These are phyloP conservation scores for Sphecodes monilicornis DNA, from an alignment of 2,888 invertebrate genomes.

Conservation along the genomic window DNA sequence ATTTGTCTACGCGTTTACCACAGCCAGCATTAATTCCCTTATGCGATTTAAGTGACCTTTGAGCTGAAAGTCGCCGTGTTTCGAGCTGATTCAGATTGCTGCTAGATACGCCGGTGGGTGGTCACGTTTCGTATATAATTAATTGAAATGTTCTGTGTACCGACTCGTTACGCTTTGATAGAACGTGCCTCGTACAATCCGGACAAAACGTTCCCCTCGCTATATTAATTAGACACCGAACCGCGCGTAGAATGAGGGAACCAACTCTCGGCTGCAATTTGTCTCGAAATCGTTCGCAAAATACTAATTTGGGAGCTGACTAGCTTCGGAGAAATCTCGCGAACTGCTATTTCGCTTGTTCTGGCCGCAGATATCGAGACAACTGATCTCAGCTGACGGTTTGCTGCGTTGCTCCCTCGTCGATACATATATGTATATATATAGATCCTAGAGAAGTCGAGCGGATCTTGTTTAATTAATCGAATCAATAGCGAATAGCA, in stretches of 20 bases:
- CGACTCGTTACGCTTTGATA: constrained; percentile 50
- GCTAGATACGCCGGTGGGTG: constrained; percentile 60
- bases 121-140: constrained; percentile 63
- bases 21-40: constrained; percentile 40
- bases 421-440: not conserved
- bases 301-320: constrained; percentile 54
- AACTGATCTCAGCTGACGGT: constrained; percentile 35
- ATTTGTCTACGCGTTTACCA: constrained; percentile 46
- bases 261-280: constrained; percentile 43
- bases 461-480: constrained; percentile 62
- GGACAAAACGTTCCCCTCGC: constrained; percentile 48
- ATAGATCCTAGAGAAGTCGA: constrained; percentile 41
- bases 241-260: not conserved
- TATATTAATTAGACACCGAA: constrained; percentile 58
- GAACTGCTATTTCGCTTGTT: not conserved
- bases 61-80: constrained; percentile 30
- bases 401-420: constrained; percentile 10
- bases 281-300: constrained; percentile 47
- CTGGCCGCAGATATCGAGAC: constrained; percentile 18
- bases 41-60: constrained; percentile 52
- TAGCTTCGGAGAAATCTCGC: constrained; percentile 21
- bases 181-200: constrained; percentile 44
- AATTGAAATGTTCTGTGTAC: constrained; percentile 60
- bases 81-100: constrained; percentile 49
- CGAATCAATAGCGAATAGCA: constrained; percentile 51